A percentile compares a stretch with the other conserved stretches of the same genome.
Evolutionary conservation across 2,113 vertebrate genomes (phyloP).

Genomic region (Sterna hirundo): DNA sequence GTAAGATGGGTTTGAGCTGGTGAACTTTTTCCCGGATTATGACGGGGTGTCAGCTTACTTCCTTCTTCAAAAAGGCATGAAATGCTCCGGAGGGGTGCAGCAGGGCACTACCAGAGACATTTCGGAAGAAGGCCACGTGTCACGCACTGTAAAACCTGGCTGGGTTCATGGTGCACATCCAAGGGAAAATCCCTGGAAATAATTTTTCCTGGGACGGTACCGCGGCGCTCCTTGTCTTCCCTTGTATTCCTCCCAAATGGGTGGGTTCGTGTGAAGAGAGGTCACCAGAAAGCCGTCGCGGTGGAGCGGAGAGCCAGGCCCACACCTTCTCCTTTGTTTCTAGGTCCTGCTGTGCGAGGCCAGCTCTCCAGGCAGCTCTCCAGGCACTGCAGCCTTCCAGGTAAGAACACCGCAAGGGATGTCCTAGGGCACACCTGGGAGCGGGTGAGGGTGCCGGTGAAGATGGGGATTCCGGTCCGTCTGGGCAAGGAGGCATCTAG

Average conservation of each 20-base stretch:
- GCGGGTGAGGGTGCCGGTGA: not conserved
- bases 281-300: accelerated
- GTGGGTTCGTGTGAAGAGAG: not conserved
- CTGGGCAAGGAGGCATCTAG: not conserved
- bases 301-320: not conserved
- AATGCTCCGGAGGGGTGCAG: not conserved
- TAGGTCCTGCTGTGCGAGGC: slow-evolving; percentile 25
- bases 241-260: too few relatives aligned
- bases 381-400: slow-evolving; percentile 51
- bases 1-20: not conserved
- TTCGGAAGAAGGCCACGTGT: accelerated
- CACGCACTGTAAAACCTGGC: not conserved
- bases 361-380: slow-evolving; percentile 15
- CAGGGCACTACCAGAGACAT: not conserved
- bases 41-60: accelerated
- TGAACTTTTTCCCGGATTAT: not conserved
- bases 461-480: not conserved
- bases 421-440: not conserved
- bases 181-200: not conserved
- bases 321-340: not conserved
- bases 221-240: accelerated
- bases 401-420: not conserved
- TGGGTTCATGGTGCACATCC: not conserved
- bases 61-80: not conserved
- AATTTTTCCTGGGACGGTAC: not conserved